Evolutionary conservation across 2,113 vertebrate genomes (phyloP).

Genomic region (Cyprinodon variegatus): DNA sequence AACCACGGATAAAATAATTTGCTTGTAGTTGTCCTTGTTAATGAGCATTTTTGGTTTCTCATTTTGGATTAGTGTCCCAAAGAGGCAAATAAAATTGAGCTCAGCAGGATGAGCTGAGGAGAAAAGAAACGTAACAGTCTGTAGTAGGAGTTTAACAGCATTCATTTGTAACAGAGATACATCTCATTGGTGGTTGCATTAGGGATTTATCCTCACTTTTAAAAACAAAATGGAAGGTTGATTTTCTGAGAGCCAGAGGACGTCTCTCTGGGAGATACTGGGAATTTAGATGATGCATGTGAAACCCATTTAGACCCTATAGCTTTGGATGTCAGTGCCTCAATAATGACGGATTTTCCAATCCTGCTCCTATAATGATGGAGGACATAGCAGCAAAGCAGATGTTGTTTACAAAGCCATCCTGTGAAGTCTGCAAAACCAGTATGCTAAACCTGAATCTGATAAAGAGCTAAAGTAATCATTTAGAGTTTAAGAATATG

Average conservation of each 20-base stretch:
- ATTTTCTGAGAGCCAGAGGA: slow-evolving; percentile 46
- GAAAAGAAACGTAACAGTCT: slow-evolving; percentile 11
- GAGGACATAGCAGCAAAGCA: slow-evolving; percentile 29
- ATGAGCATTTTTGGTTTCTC: slow-evolving; percentile 38
- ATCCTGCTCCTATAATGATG: slow-evolving; percentile 64
- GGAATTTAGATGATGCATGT: slow-evolving; percentile 28
- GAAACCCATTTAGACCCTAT: slow-evolving; percentile 37
- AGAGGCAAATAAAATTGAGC: slow-evolving; percentile 43
- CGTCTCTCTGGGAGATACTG: slow-evolving; percentile 24
- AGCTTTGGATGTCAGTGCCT: slow-evolving; percentile 45
- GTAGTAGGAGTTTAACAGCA: slow-evolving; percentile 8
- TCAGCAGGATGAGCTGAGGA: neutral
- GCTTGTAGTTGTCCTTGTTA: slow-evolving; percentile 44
- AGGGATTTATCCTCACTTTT: slow-evolving; percentile 43
- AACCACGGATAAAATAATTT: slow-evolving; percentile 35
- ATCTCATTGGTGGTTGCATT: slow-evolving; percentile 22
- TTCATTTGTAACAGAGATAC: slow-evolving; percentile 24
- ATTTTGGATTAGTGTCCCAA: slow-evolving; percentile 47
- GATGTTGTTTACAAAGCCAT: slow-evolving; percentile 17
- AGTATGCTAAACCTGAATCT: slow-evolving; percentile 13
- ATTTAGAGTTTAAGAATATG: neutral
- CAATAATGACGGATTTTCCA: slow-evolving; percentile 72
- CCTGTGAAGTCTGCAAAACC: slow-evolving; percentile 24
- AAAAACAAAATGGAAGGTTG: slow-evolving; percentile 41
- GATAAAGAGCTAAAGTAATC: neutral